phyloP scores from a whole-genome alignment of 2,797 vertebrate genomes.

The Cheirogaleus major region DNA sequence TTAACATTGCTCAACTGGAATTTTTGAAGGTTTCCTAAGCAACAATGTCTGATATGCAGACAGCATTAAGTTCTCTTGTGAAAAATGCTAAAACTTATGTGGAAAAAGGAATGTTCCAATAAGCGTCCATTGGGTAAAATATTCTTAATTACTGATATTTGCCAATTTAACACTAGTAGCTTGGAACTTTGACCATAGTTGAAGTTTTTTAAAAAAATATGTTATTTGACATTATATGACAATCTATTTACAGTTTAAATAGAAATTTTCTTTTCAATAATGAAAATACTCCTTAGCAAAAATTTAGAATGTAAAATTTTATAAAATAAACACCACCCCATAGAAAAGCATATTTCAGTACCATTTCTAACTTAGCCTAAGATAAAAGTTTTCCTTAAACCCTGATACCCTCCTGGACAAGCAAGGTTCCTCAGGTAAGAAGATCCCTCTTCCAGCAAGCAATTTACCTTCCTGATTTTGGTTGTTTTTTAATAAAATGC shows the following conservation, averaged over 20 bases:
- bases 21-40: constrained; percentile 80
- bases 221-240: constrained; percentile 80
- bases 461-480: constrained; percentile 14
- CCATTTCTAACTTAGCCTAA: constrained; percentile 74
- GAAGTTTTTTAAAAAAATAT: constrained; percentile 80
- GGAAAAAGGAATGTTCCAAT: constrained; percentile 73
- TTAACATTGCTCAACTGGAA: neutral
- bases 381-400: constrained; percentile 62
- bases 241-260: constrained; percentile 88
- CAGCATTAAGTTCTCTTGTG: constrained; percentile 75
- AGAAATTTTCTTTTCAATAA: constrained; percentile 86
- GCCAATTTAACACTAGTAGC: constrained; percentile 65
- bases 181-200: constrained; percentile 74
- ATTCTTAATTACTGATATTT: constrained; percentile 76
- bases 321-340: constrained; percentile 83
- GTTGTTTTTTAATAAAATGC: constrained; percentile 33
- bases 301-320: constrained; percentile 83
- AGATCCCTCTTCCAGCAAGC: constrained; percentile 47
- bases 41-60: constrained; percentile 60
- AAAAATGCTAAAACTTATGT: constrained; percentile 73
- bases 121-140: constrained; percentile 57
- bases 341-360: constrained; percentile 84
- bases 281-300: constrained; percentile 89
- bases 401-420: constrained; percentile 19
- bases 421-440: constrained; percentile 68